Base-by-base conservation (phyloP, 2,113 vertebrate genomes). In the Phycodurus eques region DNA sequence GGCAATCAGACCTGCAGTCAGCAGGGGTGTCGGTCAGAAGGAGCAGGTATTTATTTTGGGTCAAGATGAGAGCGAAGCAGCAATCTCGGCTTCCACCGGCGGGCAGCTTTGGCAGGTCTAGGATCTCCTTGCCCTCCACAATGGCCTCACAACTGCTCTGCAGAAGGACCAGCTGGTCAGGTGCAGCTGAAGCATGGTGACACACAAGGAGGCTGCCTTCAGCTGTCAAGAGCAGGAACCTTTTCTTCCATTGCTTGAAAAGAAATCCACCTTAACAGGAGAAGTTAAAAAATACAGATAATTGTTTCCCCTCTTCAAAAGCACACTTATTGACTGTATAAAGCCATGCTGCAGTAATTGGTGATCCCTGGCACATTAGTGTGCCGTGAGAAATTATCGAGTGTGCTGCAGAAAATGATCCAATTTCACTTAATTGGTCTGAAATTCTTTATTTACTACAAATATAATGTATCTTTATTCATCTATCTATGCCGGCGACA, bases 171-270 rank as follows among this genome's bases (percentile, higher is more conserved):
- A 89, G 81, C 81, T 92, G 89, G 60, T 93, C 91, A 1, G 93
- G 90, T 1, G 89, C 81, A 27, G 92, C 91, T 1, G 88, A 85
- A 0, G 84, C 88, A 68, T 94, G 91, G 1, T 87, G 92, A 66
- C 85, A 92, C 69, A 94, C 83, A 1, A 92, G 73, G 33, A 95
- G 88, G 53, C 82, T 88, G 17, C 94, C 94, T 22, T 93, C 92
- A 31, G 87, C 70, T 1, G 90, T 92, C 8, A 94, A 77, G 4
- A 91, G 84, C 44, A 94, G 75, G 72, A 91, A 94, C 67, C 91
- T 88, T 82, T 92, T 93, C 83, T 95, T 94, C 93, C 93, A 95
- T 70, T 94, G 93, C 75, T 95, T 95, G 73, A 94, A 94, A 74
- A 95, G 84, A 71, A 94, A 93, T 66, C 94, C 93, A 49, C 93